Conservation (phyloP, 1,140 invertebrate species). For the Drosophila funebris region DNA sequence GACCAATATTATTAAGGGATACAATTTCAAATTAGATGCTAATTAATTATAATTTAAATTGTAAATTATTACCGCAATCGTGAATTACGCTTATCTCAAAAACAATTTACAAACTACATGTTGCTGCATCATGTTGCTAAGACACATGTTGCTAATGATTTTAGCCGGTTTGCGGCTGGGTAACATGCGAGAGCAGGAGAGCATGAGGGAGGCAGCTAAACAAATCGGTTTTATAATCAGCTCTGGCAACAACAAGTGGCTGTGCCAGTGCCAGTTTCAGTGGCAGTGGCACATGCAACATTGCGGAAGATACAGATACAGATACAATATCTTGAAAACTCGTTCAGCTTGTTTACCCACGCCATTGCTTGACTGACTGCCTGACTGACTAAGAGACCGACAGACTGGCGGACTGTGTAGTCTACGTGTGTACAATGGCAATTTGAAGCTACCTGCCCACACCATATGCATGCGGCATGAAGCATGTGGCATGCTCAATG, state of each 20-base stretch:
- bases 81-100: conserved; percentile 1
- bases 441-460: conserved; percentile 44
- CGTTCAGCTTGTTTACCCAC: conserved; percentile 72
- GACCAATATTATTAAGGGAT: no score
- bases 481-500: background rate
- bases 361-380: conserved; percentile 35
- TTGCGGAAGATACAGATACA: conserved; percentile 41
- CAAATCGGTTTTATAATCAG: conserved; percentile 47
- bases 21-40: no score
- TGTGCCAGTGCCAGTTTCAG: conserved; percentile 23
- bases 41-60: no score
- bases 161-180: conserved; percentile 4
- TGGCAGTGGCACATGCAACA: conserved; percentile 40
- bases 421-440: conserved; percentile 28
- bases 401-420: background rate
- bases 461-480: conserved; percentile 36
- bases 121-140: no score
- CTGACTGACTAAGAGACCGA: conserved; percentile 1
- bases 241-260: conserved; percentile 38
- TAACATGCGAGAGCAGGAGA: conserved; percentile 2
- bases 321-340: conserved; percentile 49
- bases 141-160: background rate
- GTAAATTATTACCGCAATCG: no score
- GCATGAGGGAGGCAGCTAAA: background rate
- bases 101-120: no score